Percentiles rank a stretch among this genome's conserved stretches.
These are phyloP conservation scores for Heliocidaris tuberculata DNA, from an alignment of 35 echinoderm and acorn worm species.

Conservation along the genomic window DNA sequence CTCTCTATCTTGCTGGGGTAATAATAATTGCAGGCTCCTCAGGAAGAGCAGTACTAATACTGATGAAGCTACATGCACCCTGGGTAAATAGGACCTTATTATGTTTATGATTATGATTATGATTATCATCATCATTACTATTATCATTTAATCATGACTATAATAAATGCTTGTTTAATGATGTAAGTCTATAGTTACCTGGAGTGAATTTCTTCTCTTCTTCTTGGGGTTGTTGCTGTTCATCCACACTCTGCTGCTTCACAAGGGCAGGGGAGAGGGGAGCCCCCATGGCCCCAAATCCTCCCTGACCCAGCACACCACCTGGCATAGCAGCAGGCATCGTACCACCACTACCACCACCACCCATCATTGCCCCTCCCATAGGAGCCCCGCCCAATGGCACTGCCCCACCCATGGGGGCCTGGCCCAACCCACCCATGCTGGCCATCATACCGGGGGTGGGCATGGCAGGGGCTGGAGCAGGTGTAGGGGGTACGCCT, in stretches of 20 bases:
- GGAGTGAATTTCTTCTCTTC: slow-evolving; percentile 43
- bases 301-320: not conserved
- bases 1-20: no score
- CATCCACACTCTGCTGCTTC: slow-evolving; percentile 79
- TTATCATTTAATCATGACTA: no score
- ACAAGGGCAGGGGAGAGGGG: slow-evolving; percentile 65
- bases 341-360: not conserved
- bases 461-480: slow-evolving; percentile 39
- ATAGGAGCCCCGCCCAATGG: not conserved
- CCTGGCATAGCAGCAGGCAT: slow-evolving; percentile 1
- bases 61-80: no score
- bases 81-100: no score
- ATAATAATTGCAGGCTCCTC: no score
- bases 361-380: slow-evolving; percentile 18
- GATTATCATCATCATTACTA: no score
- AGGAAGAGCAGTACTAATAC: no score
- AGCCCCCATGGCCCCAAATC: slow-evolving; percentile 40
- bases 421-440: slow-evolving; percentile 41
- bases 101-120: no score
- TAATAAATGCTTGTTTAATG: no score
- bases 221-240: slow-evolving; percentile 48
- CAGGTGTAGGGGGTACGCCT: not conserved
- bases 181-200: not conserved
- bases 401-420: slow-evolving; percentile 45
- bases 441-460: slow-evolving; percentile 29